phyloP scores from a whole-genome alignment of 2,888 invertebrate species.

The Sinopyrophorus schimmeli region DNA sequence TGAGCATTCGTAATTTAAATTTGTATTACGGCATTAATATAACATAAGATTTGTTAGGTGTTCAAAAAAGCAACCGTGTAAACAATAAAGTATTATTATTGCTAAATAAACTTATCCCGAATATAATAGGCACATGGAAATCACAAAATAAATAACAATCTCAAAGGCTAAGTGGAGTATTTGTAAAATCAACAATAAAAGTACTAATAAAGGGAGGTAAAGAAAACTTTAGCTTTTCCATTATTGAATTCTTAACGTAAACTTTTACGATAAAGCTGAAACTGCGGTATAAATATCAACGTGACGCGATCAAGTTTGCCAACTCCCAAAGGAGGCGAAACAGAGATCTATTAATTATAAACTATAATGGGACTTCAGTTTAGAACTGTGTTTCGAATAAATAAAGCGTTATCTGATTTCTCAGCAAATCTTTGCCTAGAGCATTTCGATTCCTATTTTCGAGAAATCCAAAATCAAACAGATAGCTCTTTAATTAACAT shows the following conservation, averaged over 20 bases:
- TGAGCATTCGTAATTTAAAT: too few relatives aligned
- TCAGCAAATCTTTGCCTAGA: conserved; percentile 11
- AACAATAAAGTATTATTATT: too few relatives aligned
- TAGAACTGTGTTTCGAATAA: conserved; percentile 19
- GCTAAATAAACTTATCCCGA: too few relatives aligned
- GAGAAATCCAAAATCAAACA: conserved; percentile 14
- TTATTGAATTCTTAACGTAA: conserved; percentile 8
- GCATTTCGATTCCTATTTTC: conserved; percentile 15
- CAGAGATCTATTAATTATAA: conserved; percentile 20
- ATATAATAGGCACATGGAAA: too few relatives aligned
- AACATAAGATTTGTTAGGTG: too few relatives aligned
- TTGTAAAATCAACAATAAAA: background rate
- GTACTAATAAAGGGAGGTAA: background rate
- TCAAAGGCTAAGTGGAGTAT: background rate
- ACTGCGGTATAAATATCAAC: conserved; percentile 10
- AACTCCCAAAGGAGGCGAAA: conserved; percentile 7
- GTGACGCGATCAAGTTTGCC: conserved; percentile 12
- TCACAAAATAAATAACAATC: too few relatives aligned
- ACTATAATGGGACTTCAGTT: conserved; percentile 9
- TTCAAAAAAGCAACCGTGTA: too few relatives aligned
- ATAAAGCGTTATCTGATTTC: conserved; percentile 20
- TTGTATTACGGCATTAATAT: too few relatives aligned
- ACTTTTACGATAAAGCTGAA: conserved; percentile 3
- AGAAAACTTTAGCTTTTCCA: conserved; percentile 1
- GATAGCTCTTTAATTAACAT: conserved; percentile 24